phyloP scores from a whole-genome alignment of 2,888 invertebrate species.

The Aspidiotus rigidus region DNA sequence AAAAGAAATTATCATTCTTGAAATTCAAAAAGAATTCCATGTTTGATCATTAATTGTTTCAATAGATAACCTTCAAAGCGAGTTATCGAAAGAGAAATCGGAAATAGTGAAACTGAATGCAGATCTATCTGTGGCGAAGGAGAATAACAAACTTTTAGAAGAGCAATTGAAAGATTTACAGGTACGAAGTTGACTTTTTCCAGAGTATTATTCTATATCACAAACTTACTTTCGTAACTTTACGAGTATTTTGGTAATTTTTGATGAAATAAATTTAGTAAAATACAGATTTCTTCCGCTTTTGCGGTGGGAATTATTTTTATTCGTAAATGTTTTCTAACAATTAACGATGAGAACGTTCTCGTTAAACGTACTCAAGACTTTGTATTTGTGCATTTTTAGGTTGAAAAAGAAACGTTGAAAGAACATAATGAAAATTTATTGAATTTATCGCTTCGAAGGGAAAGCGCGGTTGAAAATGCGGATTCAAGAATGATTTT shows the following conservation, averaged over 20 bases:
- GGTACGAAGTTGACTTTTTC: neutral
- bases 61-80: slow-evolving; percentile 17
- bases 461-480: neutral
- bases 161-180: slow-evolving; percentile 31
- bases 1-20: neutral
- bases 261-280: too few relatives aligned
- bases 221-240: neutral
- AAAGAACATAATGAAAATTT: slow-evolving; percentile 31
- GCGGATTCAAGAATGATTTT: slow-evolving; percentile 17
- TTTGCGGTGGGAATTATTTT: too few relatives aligned
- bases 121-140: slow-evolving; percentile 12
- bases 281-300: too few relatives aligned
- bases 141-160: slow-evolving; percentile 25
- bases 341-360: neutral
- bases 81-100: slow-evolving; percentile 27
- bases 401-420: slow-evolving; percentile 25
- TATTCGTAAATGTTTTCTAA: neutral
- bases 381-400: neutral
- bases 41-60: neutral
- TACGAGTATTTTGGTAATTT: neutral
- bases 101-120: slow-evolving; percentile 17
- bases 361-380: neutral
- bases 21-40: neutral
- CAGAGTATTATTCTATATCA: neutral
- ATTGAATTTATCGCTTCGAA: slow-evolving; percentile 24